Evolutionary conservation across 2,797 vertebrate genomes (phyloP), one percentile per base, ranked within the genome.

Genomic region (Alosa sapidissima): DNA sequence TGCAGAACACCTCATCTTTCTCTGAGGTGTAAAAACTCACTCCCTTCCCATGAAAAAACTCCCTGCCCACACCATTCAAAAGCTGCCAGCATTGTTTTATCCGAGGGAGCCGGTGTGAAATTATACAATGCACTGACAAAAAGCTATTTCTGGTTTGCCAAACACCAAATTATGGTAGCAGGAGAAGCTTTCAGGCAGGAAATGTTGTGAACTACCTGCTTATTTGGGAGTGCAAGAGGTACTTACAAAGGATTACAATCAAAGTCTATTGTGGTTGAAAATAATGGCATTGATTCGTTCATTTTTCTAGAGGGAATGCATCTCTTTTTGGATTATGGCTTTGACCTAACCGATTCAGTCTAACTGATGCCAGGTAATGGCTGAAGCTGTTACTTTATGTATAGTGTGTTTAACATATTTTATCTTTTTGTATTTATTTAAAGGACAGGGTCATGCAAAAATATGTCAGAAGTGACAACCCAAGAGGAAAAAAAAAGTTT

Each of bases 171-270:
- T 49, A 78, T 78, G 72, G 68, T 82, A 84, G 87, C 83, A 83
- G 48, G 1, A 72, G 60, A 68, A 78, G 81, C 68, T 86, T 88
- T 68, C 75, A 88, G 86, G 82, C 60, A 88, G 82, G 85, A 88
- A 87, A 86, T 33, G 72, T 45, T 60, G 83, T 81, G 84, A 84
- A 88, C 47, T 54, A 88, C 68, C 58, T 86, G 84, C 81, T 87
- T 87, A 88, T 81, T 82, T 85, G 52, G 81, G 62, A 81, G 60
- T 83, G 85, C 86, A 65, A 65, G 81, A 60, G 33, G 7, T 84
- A 86, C 87, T 88, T 87, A 83, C 82, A 82, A 83, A 58, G 88
- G 85, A 88, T 89, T 87, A 89, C 52, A 85, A 60, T 83, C 81
- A 85, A 86, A 85, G 83, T 82, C 58, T 85, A 84, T 85, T 81